Percentiles rank a stretch among this genome's conserved stretches.
Conservation (phyloP, 2,113 vertebrate species). For the Trematomus loennbergii region DNA sequence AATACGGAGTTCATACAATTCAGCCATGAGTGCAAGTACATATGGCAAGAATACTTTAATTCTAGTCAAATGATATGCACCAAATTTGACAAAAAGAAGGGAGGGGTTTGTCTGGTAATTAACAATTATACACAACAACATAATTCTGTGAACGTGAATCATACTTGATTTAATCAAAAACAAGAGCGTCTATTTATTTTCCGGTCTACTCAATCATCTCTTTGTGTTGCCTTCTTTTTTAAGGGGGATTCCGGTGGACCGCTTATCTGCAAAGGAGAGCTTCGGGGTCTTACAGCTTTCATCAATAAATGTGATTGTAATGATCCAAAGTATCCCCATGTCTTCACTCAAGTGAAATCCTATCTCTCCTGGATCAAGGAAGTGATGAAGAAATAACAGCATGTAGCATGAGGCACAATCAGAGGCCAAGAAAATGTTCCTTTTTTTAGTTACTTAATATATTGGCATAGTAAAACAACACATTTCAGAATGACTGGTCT, state of each 20-base stretch:
- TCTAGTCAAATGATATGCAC: slow-evolving; percentile 69
- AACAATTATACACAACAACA: neutral
- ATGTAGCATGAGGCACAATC: slow-evolving; percentile 6
- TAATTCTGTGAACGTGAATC: neutral
- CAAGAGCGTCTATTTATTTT: neutral
- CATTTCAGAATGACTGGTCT: too few relatives aligned
- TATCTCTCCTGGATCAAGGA: slow-evolving; percentile 74
- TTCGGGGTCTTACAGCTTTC: slow-evolving; percentile 57
- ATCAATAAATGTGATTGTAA: fast-evolving
- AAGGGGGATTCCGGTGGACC: slow-evolving; percentile 79
- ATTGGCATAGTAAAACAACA: too few relatives aligned
- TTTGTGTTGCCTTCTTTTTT: slow-evolving; percentile 1
- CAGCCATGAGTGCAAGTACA: neutral
- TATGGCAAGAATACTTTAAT: slow-evolving; percentile 35
- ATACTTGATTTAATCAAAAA: slow-evolving; percentile 22
- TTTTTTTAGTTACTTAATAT: too few relatives aligned
- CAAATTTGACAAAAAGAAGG: slow-evolving; percentile 29
- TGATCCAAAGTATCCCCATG: slow-evolving; percentile 57
- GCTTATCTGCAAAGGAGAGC: slow-evolving; percentile 64
- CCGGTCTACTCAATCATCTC: neutral
- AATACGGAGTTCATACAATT: slow-evolving; percentile 35
- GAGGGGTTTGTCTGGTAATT: slow-evolving; percentile 73
- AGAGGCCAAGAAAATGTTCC: too few relatives aligned
- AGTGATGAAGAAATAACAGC: slow-evolving; percentile 8
- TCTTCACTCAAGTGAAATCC: slow-evolving; percentile 60